A percentile compares a stretch with the other conserved stretches of the same genome.
Evolutionary conservation across 2,113 vertebrate species (phyloP).

Genomic region (Atlantisia rogersi): DNA sequence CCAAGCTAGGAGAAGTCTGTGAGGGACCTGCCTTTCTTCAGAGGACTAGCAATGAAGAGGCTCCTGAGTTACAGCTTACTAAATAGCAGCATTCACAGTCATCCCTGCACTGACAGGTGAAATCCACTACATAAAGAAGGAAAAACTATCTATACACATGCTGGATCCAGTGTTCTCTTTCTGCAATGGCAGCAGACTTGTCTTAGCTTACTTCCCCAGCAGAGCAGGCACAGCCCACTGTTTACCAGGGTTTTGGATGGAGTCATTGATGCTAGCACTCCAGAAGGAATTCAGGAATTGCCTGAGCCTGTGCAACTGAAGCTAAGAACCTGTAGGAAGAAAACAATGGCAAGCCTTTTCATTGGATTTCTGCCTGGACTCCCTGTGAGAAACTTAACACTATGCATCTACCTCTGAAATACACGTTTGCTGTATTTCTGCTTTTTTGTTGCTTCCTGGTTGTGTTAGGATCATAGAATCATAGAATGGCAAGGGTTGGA

Average conservation of each 20-base stretch:
- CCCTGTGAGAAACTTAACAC: background rate
- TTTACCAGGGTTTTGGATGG: background rate
- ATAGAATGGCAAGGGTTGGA: too few relatives aligned
- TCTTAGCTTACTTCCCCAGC: background rate
- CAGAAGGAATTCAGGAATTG: background rate
- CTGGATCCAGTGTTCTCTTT: background rate
- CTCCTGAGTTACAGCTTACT: background rate
- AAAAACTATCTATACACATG: background rate
- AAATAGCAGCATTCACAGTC: background rate
- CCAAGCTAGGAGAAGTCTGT: background rate
- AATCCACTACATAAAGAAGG: background rate
- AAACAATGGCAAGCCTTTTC: background rate
- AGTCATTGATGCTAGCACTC: background rate
- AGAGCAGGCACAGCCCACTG: background rate
- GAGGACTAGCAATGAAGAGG: background rate
- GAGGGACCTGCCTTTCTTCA: background rate
- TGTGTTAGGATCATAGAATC: too few relatives aligned
- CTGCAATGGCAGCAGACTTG: background rate
- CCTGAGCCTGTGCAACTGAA: background rate
- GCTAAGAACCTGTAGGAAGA: background rate
- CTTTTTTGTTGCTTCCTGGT: background rate
- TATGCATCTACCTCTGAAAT: background rate
- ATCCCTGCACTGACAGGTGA: background rate
- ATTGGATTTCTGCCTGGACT: background rate
- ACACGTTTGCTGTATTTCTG: background rate